Evolutionary conservation across 2,113 vertebrate genomes (phyloP).

Genomic region (Stigmatopora argus): DNA sequence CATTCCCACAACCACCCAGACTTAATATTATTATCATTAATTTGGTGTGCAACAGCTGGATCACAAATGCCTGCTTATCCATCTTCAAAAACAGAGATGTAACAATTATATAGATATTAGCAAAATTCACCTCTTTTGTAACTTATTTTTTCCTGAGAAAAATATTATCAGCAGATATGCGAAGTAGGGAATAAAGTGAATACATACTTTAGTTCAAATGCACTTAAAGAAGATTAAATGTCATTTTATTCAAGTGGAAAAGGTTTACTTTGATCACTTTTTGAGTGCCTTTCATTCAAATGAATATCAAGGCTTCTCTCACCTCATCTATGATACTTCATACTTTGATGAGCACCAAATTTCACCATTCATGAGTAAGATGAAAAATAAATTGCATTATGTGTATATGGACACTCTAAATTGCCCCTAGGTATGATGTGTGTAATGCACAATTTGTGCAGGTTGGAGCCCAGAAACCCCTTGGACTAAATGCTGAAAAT

Average conservation of each 20-base stretch:
- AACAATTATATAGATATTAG: neutral
- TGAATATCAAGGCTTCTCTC: constrained; percentile 18
- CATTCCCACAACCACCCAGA: too few species aligned
- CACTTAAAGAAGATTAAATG: constrained; percentile 20
- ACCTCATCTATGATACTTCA: constrained; percentile 10
- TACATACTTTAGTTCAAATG: constrained; percentile 8
- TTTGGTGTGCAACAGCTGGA: too few species aligned
- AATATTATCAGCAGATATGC: constrained; percentile 24
- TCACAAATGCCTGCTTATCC: neutral
- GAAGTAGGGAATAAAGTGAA: constrained; percentile 22
- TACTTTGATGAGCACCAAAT: neutral
- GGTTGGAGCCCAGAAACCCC: neutral
- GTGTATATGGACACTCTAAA: too few species aligned
- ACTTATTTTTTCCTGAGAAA: constrained; percentile 6
- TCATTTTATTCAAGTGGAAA: neutral
- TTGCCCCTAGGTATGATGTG: too few species aligned
- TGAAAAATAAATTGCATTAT: too few species aligned
- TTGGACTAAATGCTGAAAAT: neutral
- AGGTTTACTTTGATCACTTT: neutral
- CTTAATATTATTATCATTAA: too few species aligned
- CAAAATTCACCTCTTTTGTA: too few species aligned
- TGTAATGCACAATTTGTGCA: neutral
- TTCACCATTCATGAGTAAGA: too few species aligned
- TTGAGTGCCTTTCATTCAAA: constrained; percentile 19
- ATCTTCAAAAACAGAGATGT: neutral